Percentiles rank a stretch among this genome's conserved stretches.
These are phyloP conservation scores for Luperina nickerlii DNA, from an alignment of 2,888 invertebrate species.

Conservation along the genomic window DNA sequence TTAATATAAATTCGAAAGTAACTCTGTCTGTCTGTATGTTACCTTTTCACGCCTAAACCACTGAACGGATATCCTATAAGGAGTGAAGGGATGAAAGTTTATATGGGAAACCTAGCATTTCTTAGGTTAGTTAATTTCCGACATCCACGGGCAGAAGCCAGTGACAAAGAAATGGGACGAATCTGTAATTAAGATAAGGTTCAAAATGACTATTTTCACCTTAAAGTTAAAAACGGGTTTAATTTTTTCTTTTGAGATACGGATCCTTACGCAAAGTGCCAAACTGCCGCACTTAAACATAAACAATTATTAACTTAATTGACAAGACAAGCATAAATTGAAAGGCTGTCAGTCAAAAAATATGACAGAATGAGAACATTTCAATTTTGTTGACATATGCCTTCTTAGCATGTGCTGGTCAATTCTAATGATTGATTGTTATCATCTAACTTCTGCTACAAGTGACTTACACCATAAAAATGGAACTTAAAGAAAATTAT, in stretches of 20 bases:
- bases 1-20: too few species aligned
- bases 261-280: neutral
- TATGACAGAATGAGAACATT: conserved; percentile 14
- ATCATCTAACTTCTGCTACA: neutral
- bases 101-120: too few species aligned
- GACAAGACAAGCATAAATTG: neutral
- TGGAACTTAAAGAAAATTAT: neutral
- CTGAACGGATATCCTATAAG: too few species aligned
- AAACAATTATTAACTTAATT: neutral
- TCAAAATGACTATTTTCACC: neutral
- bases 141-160: too few species aligned
- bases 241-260: too few species aligned
- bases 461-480: neutral
- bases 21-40: too few species aligned
- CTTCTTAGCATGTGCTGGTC: neutral
- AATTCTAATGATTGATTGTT: conserved; percentile 23
- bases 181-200: neutral
- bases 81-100: too few species aligned
- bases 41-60: too few species aligned
- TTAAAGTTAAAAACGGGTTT: too few species aligned
- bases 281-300: neutral
- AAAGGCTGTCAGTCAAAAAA: neutral
- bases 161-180: neutral
- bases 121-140: too few species aligned
- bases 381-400: neutral